phyloP scores from a whole-genome alignment of 1,140 invertebrate species.

The Meloidogyne hapla region DNA sequence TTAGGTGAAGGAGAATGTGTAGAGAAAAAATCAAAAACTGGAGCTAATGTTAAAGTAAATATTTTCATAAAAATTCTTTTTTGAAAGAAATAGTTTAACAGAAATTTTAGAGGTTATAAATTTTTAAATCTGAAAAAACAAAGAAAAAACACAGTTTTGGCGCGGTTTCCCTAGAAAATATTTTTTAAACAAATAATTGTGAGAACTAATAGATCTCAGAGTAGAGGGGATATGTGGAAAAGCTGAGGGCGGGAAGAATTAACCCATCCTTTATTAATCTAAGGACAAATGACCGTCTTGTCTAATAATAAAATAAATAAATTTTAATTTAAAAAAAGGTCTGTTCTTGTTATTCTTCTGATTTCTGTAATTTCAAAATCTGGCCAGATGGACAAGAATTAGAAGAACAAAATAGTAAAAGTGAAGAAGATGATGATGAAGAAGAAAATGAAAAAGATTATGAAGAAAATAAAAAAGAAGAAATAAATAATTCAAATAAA shows the following conservation, averaged over 20 bases:
- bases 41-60: slow-evolving; percentile 29
- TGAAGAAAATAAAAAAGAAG: neutral
- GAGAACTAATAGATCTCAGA: no score
- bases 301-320: no score
- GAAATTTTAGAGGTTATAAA: neutral
- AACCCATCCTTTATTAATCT: no score
- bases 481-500: neutral
- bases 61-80: neutral
- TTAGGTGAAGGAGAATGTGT: slow-evolving; percentile 39
- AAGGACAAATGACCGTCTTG: no score
- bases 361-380: slow-evolving; percentile 46
- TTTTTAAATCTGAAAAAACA: neutral
- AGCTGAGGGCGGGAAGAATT: no score
- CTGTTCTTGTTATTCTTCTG: slow-evolving; percentile 41
- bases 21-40: slow-evolving; percentile 40
- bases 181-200: no score
- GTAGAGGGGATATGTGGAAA: no score
- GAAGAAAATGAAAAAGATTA: neutral
- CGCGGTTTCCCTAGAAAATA: no score
- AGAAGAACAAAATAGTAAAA: slow-evolving; percentile 6
- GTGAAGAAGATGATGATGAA: slow-evolving; percentile 8
- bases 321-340: slow-evolving; percentile 13
- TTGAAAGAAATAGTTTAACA: neutral
- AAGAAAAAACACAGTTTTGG: no score
- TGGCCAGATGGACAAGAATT: slow-evolving; percentile 39